A percentile compares a stretch with the other conserved stretches of the same genome.
These are phyloP conservation scores for Miniopterus natalensis DNA, from an alignment of 2,113 vertebrate species.

Conservation along the genomic window DNA sequence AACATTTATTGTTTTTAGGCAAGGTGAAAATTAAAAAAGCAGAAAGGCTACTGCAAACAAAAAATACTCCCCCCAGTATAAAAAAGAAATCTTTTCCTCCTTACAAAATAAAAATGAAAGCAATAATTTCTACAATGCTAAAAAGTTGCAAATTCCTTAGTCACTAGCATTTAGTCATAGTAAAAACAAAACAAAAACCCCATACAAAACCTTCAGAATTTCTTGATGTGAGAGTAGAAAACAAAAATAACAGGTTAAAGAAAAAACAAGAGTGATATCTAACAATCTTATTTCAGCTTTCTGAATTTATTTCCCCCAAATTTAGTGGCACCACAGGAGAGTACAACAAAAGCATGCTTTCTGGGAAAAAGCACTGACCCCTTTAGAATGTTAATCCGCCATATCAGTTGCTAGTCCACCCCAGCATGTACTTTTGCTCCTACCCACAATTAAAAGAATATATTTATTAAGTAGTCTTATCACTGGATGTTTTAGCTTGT, in stretches of 20 bases:
- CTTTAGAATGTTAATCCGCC: slow-evolving; percentile 96
- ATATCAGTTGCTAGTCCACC: slow-evolving; percentile 92
- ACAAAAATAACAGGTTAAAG: slow-evolving; percentile 42
- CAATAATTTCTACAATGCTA: slow-evolving; percentile 14
- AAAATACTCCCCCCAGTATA: neutral
- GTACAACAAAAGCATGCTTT: slow-evolving; percentile 95
- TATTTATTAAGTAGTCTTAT: slow-evolving; percentile 91
- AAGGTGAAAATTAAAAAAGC: slow-evolving; percentile 59
- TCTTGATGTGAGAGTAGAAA: slow-evolving; percentile 13
- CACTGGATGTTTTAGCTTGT: slow-evolving; percentile 88
- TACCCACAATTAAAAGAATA: slow-evolving; percentile 91
- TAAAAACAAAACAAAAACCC: neutral
- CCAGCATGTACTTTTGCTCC: slow-evolving; percentile 90
- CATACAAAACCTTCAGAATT: slow-evolving; percentile 23
- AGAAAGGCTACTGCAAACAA: neutral
- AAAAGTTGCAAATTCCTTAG: slow-evolving; percentile 45
- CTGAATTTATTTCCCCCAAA: slow-evolving; percentile 83
- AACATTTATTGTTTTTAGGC: slow-evolving; percentile 39
- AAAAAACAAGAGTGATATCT: slow-evolving; percentile 81
- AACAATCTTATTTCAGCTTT: slow-evolving; percentile 86
- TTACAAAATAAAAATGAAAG: slow-evolving; percentile 39
- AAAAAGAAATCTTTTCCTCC: neutral
- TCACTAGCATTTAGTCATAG: neutral
- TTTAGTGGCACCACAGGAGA: slow-evolving; percentile 89
- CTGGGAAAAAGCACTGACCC: slow-evolving; percentile 92